Percentiles rank a stretch among this genome's conserved stretches.
These are phyloP conservation scores for Aporophyla lueneburgensis DNA, from an alignment of 2,888 invertebrate genomes.

Conservation along the genomic window DNA sequence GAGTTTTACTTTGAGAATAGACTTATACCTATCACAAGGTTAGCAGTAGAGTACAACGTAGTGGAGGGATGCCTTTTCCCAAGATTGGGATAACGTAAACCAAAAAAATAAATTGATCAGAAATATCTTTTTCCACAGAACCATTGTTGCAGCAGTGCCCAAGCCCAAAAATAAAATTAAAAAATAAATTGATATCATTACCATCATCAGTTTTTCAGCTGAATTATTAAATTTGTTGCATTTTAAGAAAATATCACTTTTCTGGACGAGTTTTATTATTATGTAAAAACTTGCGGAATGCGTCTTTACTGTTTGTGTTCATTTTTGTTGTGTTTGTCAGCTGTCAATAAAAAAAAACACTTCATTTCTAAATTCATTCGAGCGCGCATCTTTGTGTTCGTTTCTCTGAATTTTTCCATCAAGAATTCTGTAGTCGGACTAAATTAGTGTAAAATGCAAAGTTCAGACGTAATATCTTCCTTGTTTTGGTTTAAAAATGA, in stretches of 20 bases:
- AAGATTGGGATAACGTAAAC: too few relatives aligned
- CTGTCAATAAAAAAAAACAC: conserved; percentile 58
- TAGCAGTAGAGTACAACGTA: too few relatives aligned
- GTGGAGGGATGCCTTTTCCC: too few relatives aligned
- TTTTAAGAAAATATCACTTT: not conserved
- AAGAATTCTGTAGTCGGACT: conserved; percentile 17
- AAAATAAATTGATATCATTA: too few relatives aligned
- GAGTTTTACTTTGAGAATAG: too few relatives aligned
- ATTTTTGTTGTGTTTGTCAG: conserved; percentile 53
- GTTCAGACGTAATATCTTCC: conserved; percentile 86
- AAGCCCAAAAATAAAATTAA: too few relatives aligned
- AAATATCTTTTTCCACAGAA: too few relatives aligned
- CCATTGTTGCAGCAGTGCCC: too few relatives aligned
- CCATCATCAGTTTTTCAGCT: too few relatives aligned
- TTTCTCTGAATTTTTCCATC: conserved; percentile 32
- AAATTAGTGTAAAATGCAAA: conserved; percentile 79
- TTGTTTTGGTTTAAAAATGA: conserved; percentile 85
- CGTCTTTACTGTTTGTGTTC: conserved; percentile 20
- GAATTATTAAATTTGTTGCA: not conserved
- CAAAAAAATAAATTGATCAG: too few relatives aligned
- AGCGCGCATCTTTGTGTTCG: conserved; percentile 45
- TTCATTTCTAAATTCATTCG: conserved; percentile 54
- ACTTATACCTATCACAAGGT: too few relatives aligned
- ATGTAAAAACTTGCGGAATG: conserved; percentile 43
- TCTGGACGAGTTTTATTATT: too few relatives aligned